Evolutionary conservation across 2,888 invertebrate species (phyloP).

Genomic region (Sarcophaga rosellei): DNA sequence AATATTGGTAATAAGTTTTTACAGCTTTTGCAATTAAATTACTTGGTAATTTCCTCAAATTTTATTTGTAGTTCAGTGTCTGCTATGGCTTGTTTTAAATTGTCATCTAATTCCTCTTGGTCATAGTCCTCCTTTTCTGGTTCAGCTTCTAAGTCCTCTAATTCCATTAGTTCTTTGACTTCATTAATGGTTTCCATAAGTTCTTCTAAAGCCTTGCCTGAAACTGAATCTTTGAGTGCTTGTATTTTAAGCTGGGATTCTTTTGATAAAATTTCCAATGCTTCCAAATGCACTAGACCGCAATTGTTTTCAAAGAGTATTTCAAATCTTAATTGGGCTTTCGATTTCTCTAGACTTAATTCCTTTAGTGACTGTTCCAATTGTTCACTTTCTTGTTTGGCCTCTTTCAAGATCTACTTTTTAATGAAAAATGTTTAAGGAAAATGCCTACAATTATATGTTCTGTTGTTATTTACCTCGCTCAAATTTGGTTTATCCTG

Average conservation of each 20-base stretch:
- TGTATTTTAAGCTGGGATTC: conserved; percentile 90
- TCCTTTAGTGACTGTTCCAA: conserved; percentile 77
- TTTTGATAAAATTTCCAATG: conserved; percentile 93
- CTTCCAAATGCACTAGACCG: conserved; percentile 94
- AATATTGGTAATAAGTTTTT: background rate
- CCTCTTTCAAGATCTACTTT: conserved; percentile 85
- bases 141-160: conserved; percentile 86
- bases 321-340: conserved; percentile 86
- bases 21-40: conserved; percentile 51
- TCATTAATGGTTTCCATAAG: conserved; percentile 90
- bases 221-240: conserved; percentile 83
- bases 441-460: too few relatives aligned
- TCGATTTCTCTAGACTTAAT: conserved; percentile 75
- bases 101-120: conserved; percentile 83
- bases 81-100: conserved; percentile 83
- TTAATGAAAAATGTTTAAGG: background rate
- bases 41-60: conserved; percentile 85
- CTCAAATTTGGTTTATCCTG: conserved; percentile 77
- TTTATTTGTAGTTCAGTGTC: conserved; percentile 85
- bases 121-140: conserved; percentile 79
- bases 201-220: conserved; percentile 84
- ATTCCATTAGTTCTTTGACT: conserved; percentile 89
- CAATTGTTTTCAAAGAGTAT: conserved; percentile 93
- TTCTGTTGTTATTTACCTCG: conserved; percentile 69
- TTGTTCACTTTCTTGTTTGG: conserved; percentile 85